phyloP scores from a whole-genome alignment of 2,888 invertebrate genomes.

The Trachelus iudaicus region DNA sequence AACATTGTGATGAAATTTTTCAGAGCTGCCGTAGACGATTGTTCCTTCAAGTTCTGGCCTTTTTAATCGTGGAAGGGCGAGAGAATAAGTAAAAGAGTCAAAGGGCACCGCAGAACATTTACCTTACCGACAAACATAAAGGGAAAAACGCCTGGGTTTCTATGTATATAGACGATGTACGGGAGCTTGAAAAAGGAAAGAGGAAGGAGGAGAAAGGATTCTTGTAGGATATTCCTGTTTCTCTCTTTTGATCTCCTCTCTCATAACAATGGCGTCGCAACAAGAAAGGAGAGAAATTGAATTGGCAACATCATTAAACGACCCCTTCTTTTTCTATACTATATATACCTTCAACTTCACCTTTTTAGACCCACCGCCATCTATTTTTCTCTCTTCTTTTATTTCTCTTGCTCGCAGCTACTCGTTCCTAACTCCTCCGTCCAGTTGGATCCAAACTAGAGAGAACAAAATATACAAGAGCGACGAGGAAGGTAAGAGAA shows the following conservation, averaged over 20 bases:
- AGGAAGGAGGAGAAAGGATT: not conserved
- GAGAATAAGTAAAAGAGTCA: not conserved
- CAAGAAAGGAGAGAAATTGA: conserved; percentile 34
- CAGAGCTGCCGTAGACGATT: not conserved
- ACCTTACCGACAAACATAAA: not conserved
- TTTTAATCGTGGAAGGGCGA: not conserved
- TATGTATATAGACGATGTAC: not conserved
- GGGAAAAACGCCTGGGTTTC: not conserved
- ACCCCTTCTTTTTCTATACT: not conserved
- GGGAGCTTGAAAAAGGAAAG: not conserved
- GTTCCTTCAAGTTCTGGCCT: not conserved
- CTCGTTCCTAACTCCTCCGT: not conserved
- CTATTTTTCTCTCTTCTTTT: not conserved
- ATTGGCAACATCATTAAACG: conserved; percentile 46
- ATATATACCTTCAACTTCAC: not conserved
- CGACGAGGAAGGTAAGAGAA: conserved; percentile 20
- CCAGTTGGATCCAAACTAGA: conserved; percentile 9
- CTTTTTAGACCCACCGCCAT: not conserved
- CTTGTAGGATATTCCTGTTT: conserved; percentile 13
- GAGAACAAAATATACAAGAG: conserved; percentile 24
- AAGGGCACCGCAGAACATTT: not conserved
- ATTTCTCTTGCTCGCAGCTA: not conserved
- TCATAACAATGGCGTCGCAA: conserved; percentile 12
- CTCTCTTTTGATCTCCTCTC: conserved; percentile 13
- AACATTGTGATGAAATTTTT: not conserved